Evolutionary conservation across 1,140 invertebrate species (phyloP), one percentile per base, ranked within the genome.

Genomic region (Doryteuthis pealeii): DNA sequence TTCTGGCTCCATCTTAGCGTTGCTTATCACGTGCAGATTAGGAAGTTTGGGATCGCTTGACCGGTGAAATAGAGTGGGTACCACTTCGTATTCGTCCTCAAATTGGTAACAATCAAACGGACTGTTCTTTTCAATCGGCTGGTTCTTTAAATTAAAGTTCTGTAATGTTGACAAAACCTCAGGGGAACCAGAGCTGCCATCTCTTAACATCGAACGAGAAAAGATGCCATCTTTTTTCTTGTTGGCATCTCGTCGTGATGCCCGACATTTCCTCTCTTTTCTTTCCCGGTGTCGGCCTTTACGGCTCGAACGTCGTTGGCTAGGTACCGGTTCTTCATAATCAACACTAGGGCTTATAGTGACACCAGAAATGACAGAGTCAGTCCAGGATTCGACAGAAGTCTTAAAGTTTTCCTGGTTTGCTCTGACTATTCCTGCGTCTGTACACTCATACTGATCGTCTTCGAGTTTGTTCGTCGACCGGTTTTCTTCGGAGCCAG

Each of bases 151-250:
- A 15, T 62, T 18, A 28, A 62, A 62, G 26, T 62, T n/a, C 26
- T 62, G 54, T 28, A 62, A 62, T 0, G 54, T n/a, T 28, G 22
- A 22, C 18, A 62, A 28, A n/a, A 62, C 54, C 26, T 62, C 54
- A 5, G 54, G 54, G 6, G 54, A 62, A 62, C 54, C 22, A n/a
- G 54, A 12, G 18, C 54, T 62, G 6, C 22, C 18, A 22, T 62
- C 54, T 62, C 54, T 12, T 22, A 62, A n/a, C 26, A 62, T 14
- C 10, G 54, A 62, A 22, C 54, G 54, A 22, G 54, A 62, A 62
- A 62, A 62, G 54, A 62, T 62, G 12, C 54, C 54, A 62, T 62
- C 54, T 62, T 62, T 62, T 62, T 62, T 62, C 54, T 62, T 62
- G 54, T 62, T 28, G 6, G 54, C 5, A 62, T 62, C 54, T 28